A percentile compares a stretch with the other conserved stretches of the same genome.
These are phyloP conservation scores for Trididemnum nubilum DNA, from an alignment of 23 tunicate genomes.

Conservation along the genomic window DNA sequence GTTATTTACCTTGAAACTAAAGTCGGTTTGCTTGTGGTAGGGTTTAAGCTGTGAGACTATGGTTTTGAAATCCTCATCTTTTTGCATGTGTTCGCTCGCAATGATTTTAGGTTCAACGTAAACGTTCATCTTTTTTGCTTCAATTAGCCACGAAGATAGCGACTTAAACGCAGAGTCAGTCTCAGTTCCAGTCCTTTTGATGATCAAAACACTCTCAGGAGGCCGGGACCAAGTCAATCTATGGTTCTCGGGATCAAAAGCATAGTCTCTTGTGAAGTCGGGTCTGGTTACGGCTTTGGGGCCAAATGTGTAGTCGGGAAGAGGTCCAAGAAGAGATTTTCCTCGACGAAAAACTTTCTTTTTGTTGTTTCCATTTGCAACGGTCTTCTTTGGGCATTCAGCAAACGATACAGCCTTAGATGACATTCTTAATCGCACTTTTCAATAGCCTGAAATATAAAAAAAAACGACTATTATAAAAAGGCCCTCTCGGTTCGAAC, in stretches of 20 bases:
- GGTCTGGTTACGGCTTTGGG: conserved; percentile 56
- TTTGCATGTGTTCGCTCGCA: neutral
- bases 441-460: too few species aligned
- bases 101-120: conserved; percentile 49
- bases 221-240: conserved; percentile 65
- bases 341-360: conserved; percentile 6
- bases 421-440: neutral
- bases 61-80: neutral
- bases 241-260: conserved; percentile 38
- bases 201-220: conserved; percentile 60
- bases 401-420: conserved; percentile 7
- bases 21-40: neutral
- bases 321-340: conserved; percentile 51
- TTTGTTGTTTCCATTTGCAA: neutral
- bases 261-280: conserved; percentile 31
- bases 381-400: conserved; percentile 3
- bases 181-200: conserved; percentile 56
- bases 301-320: conserved; percentile 50
- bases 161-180: conserved; percentile 29
- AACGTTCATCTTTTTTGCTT: conserved; percentile 32
- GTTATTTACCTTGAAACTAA: neutral
- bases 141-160: conserved; percentile 36
- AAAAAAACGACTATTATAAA: too few species aligned
- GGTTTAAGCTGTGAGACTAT: neutral
- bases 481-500: too few species aligned